Evolutionary conservation across 2,888 invertebrate species (phyloP).

Genomic region (Notodonta ziczac): DNA sequence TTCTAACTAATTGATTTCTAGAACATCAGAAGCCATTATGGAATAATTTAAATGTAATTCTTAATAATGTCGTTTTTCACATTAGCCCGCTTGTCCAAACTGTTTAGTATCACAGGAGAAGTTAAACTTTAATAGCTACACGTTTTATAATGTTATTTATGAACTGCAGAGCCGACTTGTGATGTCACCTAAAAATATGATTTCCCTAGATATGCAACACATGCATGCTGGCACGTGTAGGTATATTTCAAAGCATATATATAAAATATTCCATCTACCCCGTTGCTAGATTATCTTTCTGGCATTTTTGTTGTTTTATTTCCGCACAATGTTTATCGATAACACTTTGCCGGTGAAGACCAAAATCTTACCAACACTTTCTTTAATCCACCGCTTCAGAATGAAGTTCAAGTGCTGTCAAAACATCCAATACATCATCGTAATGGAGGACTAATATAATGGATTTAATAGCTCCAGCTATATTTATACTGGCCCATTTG

Average conservation of each 20-base stretch:
- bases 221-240: slow-evolving; percentile 19
- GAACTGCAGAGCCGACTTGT: background rate
- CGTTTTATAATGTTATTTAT: slow-evolving; percentile 24
- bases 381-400: slow-evolving; percentile 32
- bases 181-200: slow-evolving; percentile 21
- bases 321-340: slow-evolving; percentile 39
- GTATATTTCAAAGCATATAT: slow-evolving; percentile 38
- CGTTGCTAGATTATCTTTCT: slow-evolving; percentile 30
- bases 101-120: slow-evolving; percentile 12
- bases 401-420: slow-evolving; percentile 48
- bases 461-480: slow-evolving; percentile 46
- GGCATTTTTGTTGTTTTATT: slow-evolving; percentile 43
- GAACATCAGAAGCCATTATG: slow-evolving; percentile 8
- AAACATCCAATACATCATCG: slow-evolving; percentile 47
- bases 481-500: slow-evolving; percentile 45
- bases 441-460: slow-evolving; percentile 36
- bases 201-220: slow-evolving; percentile 35
- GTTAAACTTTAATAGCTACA: slow-evolving; percentile 18
- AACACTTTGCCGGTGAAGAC: slow-evolving; percentile 24
- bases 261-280: slow-evolving; percentile 33
- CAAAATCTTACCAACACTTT: slow-evolving; percentile 31
- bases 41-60: slow-evolving; percentile 1
- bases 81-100: slow-evolving; percentile 12
- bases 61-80: slow-evolving; percentile 10
- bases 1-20: slow-evolving; percentile 11